Evolutionary conservation across 2,113 vertebrate genomes (phyloP), one percentile per base, ranked within the genome.

Genomic region (Lophotis ruficrista): DNA sequence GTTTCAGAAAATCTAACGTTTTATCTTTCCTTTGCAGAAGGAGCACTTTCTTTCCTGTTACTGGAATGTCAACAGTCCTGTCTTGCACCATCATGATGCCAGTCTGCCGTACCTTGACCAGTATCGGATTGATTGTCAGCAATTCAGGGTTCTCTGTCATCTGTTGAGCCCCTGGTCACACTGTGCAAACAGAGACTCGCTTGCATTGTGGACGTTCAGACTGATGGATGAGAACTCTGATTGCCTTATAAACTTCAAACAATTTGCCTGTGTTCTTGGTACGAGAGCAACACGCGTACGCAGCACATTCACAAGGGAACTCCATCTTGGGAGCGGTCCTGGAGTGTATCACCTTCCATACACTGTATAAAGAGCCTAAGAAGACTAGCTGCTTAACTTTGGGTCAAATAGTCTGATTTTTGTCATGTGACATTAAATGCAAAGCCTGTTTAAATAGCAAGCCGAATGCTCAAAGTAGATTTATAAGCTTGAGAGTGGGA

Each of bases 11-110:
- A 41, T 51, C 14, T 75, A 30, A 72, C 27, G 8, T 77, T 89
- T 69, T 84, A 5, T 51, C 23, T 71, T 90, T 95, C 57, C 81
- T 95, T 96, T 95, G 91, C 96, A 99, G 99, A 99, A 98, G 97
- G 99, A 99, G 75, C 99, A 99, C 97, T 99, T 99, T 95, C 98
- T 99, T 76, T 99, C 98, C 90, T 99, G 99, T 97, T 99, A 99
- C 53, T 99, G 99, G 99, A 98, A 94, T 37, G 96, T 98, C 54
- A 96, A 85, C 30, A 98, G 98, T 93, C 98, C 98, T 2, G 96
- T 94, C 38, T 97, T 99, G 86, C 98, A 98, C n/a, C 99, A 99
- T 77, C 99, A 99, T 3, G 99, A 99, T 90, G 99, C 99, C 86
- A 99, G 99, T 51, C 98, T 99, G 90, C 99, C 99, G 1, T 99